Conservation (phyloP, 2,888 invertebrate species). For the Rhamphomyia laevipes region DNA sequence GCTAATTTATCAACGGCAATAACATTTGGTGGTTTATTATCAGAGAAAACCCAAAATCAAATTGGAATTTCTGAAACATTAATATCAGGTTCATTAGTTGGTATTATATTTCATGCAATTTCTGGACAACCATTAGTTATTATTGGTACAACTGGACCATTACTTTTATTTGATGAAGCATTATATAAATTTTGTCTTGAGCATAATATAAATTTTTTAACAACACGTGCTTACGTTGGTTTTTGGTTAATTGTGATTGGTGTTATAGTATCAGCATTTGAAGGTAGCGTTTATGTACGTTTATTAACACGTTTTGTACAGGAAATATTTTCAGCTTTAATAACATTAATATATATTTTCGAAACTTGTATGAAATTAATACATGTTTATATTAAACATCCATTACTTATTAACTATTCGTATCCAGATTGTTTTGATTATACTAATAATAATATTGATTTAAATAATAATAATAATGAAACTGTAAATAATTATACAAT, state of each 20-base stretch:
- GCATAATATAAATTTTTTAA: slow-evolving; percentile 65
- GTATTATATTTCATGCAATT: slow-evolving; percentile 69
- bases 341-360: slow-evolving; percentile 82
- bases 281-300: slow-evolving; percentile 79
- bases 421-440: not conserved
- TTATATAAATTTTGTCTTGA: slow-evolving; percentile 67
- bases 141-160: slow-evolving; percentile 82
- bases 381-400: slow-evolving; percentile 58
- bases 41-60: slow-evolving; percentile 72
- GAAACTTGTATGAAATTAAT: slow-evolving; percentile 70
- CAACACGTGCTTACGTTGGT: slow-evolving; percentile 75
- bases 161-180: slow-evolving; percentile 82
- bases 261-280: slow-evolving; percentile 63
- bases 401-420: slow-evolving; percentile 47
- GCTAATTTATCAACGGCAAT: slow-evolving; percentile 79
- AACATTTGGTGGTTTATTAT: slow-evolving; percentile 84
- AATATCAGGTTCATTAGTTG: slow-evolving; percentile 60
- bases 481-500: not conserved
- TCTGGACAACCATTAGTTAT: slow-evolving; percentile 85
- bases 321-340: slow-evolving; percentile 86
- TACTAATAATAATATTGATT: too few species aligned
- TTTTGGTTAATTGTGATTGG: slow-evolving; percentile 77
- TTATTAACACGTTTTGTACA: slow-evolving; percentile 83
- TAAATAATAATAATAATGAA: too few species aligned
- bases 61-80: slow-evolving; percentile 88